These are phyloP conservation scores for Halyomorpha halys DNA, from an alignment of 1,140 invertebrate genomes.

Conservation along the genomic window DNA sequence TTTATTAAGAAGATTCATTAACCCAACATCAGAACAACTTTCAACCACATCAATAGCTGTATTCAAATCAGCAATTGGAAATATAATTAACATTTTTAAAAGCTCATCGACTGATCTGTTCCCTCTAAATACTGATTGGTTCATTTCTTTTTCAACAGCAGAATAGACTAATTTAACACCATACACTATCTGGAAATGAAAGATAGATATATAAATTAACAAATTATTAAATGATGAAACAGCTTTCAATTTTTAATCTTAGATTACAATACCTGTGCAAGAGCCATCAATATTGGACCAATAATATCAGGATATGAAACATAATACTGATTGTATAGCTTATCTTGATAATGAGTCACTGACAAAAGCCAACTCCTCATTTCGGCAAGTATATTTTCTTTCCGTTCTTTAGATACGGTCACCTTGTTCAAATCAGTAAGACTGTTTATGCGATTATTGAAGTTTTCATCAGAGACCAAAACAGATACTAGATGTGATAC, in stretches of 20 bases:
- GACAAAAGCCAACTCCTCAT: slow-evolving; percentile 12
- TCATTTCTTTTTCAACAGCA: slow-evolving; percentile 14
- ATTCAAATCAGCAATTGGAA: slow-evolving; percentile 22
- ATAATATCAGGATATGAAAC: slow-evolving; percentile 4
- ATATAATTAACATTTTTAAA: slow-evolving; percentile 17
- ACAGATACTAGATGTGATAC: neutral
- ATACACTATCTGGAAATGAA: slow-evolving; percentile 25
- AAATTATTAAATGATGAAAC: slow-evolving; percentile 26
- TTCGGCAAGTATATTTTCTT: neutral
- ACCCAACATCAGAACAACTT: no score
- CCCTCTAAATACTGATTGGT: neutral
- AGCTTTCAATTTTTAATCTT: slow-evolving; percentile 32
- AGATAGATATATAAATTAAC: neutral
- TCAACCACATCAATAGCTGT: slow-evolving; percentile 13
- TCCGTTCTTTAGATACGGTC: neutral
- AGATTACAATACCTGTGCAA: slow-evolving; percentile 2
- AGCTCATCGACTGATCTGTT: neutral
- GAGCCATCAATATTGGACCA: neutral
- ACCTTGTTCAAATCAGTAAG: neutral
- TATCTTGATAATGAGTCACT: neutral
- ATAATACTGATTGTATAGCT: neutral
- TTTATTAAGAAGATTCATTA: slow-evolving; percentile 5
- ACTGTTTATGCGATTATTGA: neutral
- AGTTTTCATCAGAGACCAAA: slow-evolving; percentile 4
- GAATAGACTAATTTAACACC: slow-evolving; percentile 23